Base-by-base conservation (phyloP, 2,888 invertebrate genomes). In the Bimastos eiseni region DNA sequence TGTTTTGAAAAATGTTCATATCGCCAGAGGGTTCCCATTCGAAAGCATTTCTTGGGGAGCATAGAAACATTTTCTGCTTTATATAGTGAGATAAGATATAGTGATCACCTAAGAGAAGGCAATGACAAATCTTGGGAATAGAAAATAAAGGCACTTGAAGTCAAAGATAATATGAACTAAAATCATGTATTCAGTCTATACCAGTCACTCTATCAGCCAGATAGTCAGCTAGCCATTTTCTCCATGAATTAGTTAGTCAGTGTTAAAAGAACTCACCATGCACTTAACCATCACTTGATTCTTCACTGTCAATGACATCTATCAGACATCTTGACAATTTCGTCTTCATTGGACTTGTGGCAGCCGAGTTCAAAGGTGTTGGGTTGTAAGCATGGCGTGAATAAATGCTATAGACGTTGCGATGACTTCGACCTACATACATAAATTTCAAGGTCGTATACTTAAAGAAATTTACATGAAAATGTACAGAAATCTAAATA, bases 371-470 rank as follows among this genome's bases (percentile, higher is more conserved):
- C 24, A 44, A 33, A 1, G 83, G 86, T 24, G 33, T 34, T 6
- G 86, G 89, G 17, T 89, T 41, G 86, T 89, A 90, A n/a, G 89
- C 90, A 83, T 91, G 70, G 34, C 49, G 83, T 30, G 91, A 89
- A 49, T 91, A 91, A 44, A 91, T 41, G n/a, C 89, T 89, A 38
- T 83, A 89, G 36, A 91, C 91, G 38, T 91, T 91, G 89, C 91
- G 89, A 21, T 84, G 55, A 34, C 89, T 49, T n/a, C 91, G 89
- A 84, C 91, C 91, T 89, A 41, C 83, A 84, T 83, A 91, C 34
- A 70, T 70, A 70, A 70, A 70, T 70, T 30, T 70, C 30, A 70
- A 70, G 30, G n/a, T n/a, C 70, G n/a, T 70, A 11, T 70, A 70
- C 70, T n/a, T 70, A 70, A 0, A 70, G 13, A 70, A 70, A 70